phyloP scores from a whole-genome alignment of 2,888 invertebrate genomes.

The Temnothorax unifasciatus region DNA sequence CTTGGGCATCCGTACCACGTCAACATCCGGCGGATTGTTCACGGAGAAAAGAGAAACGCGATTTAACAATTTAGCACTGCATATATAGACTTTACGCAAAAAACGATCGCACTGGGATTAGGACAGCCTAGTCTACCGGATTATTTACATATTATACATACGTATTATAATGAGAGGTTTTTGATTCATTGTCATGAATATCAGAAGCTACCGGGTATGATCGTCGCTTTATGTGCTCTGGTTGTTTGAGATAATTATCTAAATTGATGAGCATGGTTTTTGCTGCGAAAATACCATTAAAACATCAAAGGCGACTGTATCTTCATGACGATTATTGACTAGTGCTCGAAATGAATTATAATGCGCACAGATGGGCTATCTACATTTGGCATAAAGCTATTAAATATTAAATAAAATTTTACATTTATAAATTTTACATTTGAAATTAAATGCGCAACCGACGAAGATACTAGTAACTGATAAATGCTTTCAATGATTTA shows the following conservation, averaged over 20 bases:
- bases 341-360: constrained; percentile 62
- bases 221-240: constrained; percentile 35
- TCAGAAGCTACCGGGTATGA: constrained; percentile 27
- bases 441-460: neutral
- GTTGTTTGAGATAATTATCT: constrained; percentile 47
- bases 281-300: constrained; percentile 69
- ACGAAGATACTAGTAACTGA: constrained; percentile 7
- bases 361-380: constrained; percentile 68
- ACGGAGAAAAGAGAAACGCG: constrained; percentile 34
- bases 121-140: constrained; percentile 43
- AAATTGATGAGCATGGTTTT: constrained; percentile 62
- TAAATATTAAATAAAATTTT: constrained; percentile 26
- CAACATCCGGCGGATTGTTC: constrained; percentile 58
- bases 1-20: constrained; percentile 64
- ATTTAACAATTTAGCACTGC: constrained; percentile 67
- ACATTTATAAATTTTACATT: constrained; percentile 33
- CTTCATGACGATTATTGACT: constrained; percentile 32
- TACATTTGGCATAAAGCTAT: constrained; percentile 40
- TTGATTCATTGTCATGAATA: constrained; percentile 47
- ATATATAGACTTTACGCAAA: constrained; percentile 64
- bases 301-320: constrained; percentile 46
- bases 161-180: constrained; percentile 60
- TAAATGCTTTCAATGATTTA: constrained; percentile 6
- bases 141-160: constrained; percentile 56
- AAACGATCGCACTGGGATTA: constrained; percentile 58